Percentiles rank a stretch among this genome's conserved stretches.
Evolutionary conservation across 2,797 vertebrate species (phyloP).

Genomic region (Anas capensis): DNA sequence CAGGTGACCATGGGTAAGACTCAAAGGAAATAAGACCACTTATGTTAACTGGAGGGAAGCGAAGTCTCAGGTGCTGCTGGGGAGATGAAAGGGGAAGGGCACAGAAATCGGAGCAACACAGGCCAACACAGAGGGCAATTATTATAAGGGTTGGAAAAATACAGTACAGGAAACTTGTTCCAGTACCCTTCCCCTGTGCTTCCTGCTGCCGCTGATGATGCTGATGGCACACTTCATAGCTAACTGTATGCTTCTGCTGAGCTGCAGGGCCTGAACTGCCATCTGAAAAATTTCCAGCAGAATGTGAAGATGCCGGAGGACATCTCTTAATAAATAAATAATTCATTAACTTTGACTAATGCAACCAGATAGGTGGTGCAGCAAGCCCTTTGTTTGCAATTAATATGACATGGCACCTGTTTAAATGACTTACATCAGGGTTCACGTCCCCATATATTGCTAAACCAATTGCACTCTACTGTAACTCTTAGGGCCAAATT

Average conservation of each 20-base stretch:
- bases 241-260: background rate
- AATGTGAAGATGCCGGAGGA: background rate
- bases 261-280: background rate
- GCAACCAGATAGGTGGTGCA: background rate
- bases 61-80: background rate
- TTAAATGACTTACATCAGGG: background rate
- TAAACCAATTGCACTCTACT: background rate
- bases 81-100: background rate
- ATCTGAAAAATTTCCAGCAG: background rate
- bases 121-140: background rate
- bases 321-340: conserved; percentile 4
- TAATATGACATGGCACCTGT: background rate
- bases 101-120: background rate
- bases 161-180: background rate
- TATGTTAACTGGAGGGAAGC: background rate
- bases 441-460: background rate
- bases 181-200: background rate
- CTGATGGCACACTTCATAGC: background rate
- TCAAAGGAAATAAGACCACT: background rate
- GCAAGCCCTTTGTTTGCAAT: background rate
- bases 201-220: background rate
- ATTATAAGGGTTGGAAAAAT: background rate
- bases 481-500: background rate
- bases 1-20: background rate
- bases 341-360: background rate